phyloP scores from a whole-genome alignment of 1,140 invertebrate species.

The Achatina immaculata region DNA sequence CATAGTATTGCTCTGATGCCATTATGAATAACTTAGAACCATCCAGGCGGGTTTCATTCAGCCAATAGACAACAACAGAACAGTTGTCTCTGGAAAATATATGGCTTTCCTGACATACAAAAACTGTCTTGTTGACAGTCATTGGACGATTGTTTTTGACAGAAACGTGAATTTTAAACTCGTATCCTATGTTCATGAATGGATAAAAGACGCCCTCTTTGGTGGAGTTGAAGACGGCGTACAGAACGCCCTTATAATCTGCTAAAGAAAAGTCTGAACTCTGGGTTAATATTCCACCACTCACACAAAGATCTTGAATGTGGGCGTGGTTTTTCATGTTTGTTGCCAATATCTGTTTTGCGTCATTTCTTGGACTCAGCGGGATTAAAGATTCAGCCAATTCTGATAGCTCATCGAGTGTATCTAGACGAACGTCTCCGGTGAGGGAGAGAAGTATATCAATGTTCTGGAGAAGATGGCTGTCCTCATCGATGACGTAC shows the following conservation, averaged over 20 bases:
- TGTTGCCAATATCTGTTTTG: background rate
- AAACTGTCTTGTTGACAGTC: background rate
- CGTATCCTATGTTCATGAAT: background rate
- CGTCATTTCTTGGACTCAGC: background rate
- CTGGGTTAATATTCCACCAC: background rate
- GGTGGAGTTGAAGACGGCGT: background rate
- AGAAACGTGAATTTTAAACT: background rate
- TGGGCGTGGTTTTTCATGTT: background rate
- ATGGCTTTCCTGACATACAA: background rate
- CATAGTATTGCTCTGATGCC: background rate
- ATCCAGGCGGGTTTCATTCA: background rate
- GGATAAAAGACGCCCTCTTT: background rate
- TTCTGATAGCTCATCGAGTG: background rate
- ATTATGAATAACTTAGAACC: background rate
- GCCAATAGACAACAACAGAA: background rate
- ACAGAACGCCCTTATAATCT: background rate
- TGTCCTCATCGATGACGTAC: background rate
- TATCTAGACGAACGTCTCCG: background rate
- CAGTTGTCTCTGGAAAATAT: background rate
- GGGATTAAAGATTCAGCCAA: background rate
- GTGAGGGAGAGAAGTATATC: background rate
- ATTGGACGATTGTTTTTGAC: no score
- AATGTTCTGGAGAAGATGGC: background rate
- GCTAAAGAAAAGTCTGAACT: background rate
- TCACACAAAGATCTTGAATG: background rate